Base-by-base conservation (phyloP, 2,113 vertebrate genomes). In the Hassar affinis region DNA sequence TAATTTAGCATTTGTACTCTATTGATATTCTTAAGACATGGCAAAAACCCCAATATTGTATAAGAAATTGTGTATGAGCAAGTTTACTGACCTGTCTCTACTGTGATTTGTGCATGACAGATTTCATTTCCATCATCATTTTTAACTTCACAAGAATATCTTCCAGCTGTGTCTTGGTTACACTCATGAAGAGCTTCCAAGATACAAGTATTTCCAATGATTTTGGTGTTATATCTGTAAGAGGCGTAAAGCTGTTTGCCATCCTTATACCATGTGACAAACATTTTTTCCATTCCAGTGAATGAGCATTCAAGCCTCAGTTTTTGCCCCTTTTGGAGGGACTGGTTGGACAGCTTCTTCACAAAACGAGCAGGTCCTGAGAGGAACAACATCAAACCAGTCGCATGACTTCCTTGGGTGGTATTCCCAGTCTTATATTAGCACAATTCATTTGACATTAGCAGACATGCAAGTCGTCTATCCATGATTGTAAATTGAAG, bases 61-160 rank as follows among this genome's bases (percentile, higher is more conserved):
- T 54, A 54, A 54, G 7, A 54, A 54, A 54, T 54, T 54, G 15
- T 54, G 15, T 54, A 54, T 4, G 17, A 54, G 12, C 11, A 7
- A 54, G 20, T 42, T 27, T 78, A 74, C 77, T 8, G 59, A 84
- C 74, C 84, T 80, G 45, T 35, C 66, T 18, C 79, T 66, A 66
- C 2, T 86, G 94, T 93, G 83, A 96, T 92, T 93, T 95, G 94
- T 80, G 94, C 91, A 89, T 94, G 95, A 87, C 92, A 94, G 81
- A 93, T 90, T 76, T 95, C 94, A 86, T 90, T 94, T 88, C 95
- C 95, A 86, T 92, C 93, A 80, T 87, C 61, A 76, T 96, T 96
- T 51, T 94, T 93, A 85, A 95, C 95, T 93, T 96, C 96, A 86
- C 95, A 96, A 38, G 94, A 75, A 9, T 95, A 96, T 86, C 95